Evolutionary conservation across 2,888 invertebrate species (phyloP), one percentile per base, ranked within the genome.

Genomic region (Bhutanitis thaidina): DNA sequence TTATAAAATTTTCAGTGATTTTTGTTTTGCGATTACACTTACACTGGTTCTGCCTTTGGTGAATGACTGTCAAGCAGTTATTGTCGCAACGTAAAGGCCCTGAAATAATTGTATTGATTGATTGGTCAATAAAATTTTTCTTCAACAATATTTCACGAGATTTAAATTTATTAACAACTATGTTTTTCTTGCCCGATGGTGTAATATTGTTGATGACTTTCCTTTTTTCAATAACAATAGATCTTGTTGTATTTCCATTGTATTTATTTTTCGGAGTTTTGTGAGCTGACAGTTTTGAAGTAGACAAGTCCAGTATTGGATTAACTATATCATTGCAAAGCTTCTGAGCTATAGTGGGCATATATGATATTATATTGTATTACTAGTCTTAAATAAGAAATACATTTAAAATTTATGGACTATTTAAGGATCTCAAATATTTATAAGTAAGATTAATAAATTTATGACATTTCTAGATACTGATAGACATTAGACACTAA

Each of bases 261-360:
- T 49, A 34, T 45, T 44, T 47, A 3, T 34, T 10, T 54, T 48
- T 34, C 7, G 34, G 4, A 12, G 7, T 56, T 7, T 49, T 43
- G 34, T 61, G 56, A 20, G 49, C 54, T n/a, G 14, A 30, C 13
- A 30, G 29, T 7, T n/a, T 20, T 13, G 45, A 12, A 1, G 25
- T 30, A 7, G 55, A 44, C 12, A 65, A 58, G 7, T 65, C 67
- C 14, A 70, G 30, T 47, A 60, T 57, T 34, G 75, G 69, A 37
- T 77, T 71, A 46, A 78, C 77, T 37, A 80, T 72, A 54, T 79
- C 76, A 54, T 71, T 58, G 50, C 77, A 79, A 46, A 83, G 68
- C 60, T 67, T 71, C 62, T 72, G 70, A 48, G 77, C 77, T 64
- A 77, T 58, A 35, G 62, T 64, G 57, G 80, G 74, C 79, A 80